These are phyloP conservation scores for Ictidomys tridecemlineatus DNA, from an alignment of 2,113 vertebrate species.

Conservation along the genomic window DNA sequence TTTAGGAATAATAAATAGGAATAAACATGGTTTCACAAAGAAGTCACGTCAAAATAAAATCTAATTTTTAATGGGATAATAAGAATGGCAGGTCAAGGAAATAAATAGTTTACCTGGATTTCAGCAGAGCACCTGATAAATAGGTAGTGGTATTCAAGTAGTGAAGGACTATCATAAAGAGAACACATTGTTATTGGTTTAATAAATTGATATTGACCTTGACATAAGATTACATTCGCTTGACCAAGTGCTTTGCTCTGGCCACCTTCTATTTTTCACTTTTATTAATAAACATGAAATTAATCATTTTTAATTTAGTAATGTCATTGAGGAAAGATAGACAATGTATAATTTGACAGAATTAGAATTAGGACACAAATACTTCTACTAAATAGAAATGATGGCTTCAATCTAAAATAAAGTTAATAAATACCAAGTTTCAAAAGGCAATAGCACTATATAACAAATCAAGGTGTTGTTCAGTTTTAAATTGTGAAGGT, in stretches of 20 bases:
- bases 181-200: not conserved
- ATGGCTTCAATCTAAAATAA: not conserved
- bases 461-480: not conserved
- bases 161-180: not conserved
- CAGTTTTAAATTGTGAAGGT: not conserved
- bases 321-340: not conserved
- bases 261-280: not conserved
- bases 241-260: not conserved
- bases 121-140: not conserved
- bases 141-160: not conserved
- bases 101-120: not conserved
- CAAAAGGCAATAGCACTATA: not conserved
- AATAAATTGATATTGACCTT: not conserved
- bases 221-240: not conserved
- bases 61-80: not conserved
- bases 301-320: not conserved
- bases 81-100: not conserved
- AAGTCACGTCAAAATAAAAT: not conserved
- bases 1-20: not conserved
- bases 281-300: conserved; percentile 7
- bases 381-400: not conserved
- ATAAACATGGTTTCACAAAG: not conserved
- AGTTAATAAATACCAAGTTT: not conserved
- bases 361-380: not conserved
- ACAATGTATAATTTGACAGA: not conserved